A percentile compares a stretch with the other conserved stretches of the same genome.
phyloP scores from a whole-genome alignment of 1,140 invertebrate species.

The Drosophila murphyi region DNA sequence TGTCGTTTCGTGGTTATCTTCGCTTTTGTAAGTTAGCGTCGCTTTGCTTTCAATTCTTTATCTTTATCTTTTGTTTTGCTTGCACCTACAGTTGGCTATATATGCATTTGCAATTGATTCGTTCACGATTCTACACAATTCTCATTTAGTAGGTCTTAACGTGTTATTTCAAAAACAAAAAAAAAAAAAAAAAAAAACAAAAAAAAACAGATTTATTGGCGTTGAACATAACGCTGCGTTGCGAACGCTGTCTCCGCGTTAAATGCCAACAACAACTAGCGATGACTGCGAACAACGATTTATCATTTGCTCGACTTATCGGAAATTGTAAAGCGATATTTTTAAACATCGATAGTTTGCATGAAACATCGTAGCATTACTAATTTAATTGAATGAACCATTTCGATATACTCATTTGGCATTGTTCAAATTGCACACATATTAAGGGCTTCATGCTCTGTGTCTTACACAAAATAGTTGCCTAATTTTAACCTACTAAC shows the following conservation, averaged over 20 bases:
- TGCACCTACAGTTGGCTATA: slow-evolving; percentile 22
- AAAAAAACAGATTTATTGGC: slow-evolving; percentile 28
- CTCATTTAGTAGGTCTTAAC: slow-evolving; percentile 41
- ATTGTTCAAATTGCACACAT: too few species aligned
- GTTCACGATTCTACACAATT: slow-evolving; percentile 31
- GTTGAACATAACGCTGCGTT: slow-evolving; percentile 48
- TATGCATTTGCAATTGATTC: slow-evolving; percentile 35
- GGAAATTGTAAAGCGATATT: not conserved
- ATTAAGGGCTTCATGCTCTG: too few species aligned
- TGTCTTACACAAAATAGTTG: too few species aligned
- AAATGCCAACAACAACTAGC: slow-evolving; percentile 44
- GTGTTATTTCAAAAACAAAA: slow-evolving; percentile 44
- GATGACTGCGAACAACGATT: not conserved
- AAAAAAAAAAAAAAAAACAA: slow-evolving; percentile 29
- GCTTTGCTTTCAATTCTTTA: slow-evolving; percentile 30
- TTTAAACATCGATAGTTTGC: not conserved
- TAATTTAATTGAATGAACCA: too few species aligned
- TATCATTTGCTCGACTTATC: slow-evolving; percentile 8
- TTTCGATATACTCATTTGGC: too few species aligned
- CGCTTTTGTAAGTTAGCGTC: slow-evolving; percentile 44
- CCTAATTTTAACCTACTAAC: too few species aligned
- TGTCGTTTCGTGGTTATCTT: slow-evolving; percentile 49
- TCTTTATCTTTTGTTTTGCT: slow-evolving; percentile 14
- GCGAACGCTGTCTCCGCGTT: slow-evolving; percentile 43
- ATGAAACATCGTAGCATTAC: not conserved